Evolutionary conservation across 2,888 invertebrate genomes (phyloP), one percentile per base, ranked within the genome.

Genomic region (Teinopalpus imperialis): DNA sequence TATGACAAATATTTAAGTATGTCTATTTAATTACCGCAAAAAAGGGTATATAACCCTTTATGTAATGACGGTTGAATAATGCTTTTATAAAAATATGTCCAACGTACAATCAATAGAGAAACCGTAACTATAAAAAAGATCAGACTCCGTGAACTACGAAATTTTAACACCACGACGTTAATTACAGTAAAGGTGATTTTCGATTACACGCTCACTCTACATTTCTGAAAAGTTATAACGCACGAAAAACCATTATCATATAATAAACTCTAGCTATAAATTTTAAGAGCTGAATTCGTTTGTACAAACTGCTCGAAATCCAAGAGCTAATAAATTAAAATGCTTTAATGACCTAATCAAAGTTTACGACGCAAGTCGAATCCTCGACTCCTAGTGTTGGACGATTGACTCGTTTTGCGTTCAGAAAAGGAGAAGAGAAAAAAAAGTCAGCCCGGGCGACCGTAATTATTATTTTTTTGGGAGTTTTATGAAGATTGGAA

Each of bases 341-440:
- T 78, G 74, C 75, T 85, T 86, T 89, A 89, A 89, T 87, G 86
- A 85, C 75, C 82, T 87, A 88, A 89, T 89, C 88, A 87, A 87
- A 85, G 77, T 89, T 89, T 88, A 89, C 85, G 89, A 85, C 74
- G 81, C 87, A 82, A 72, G 74, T 73, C 89, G 86, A 89, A 88
- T 89, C 78, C 79, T 59, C 66, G 76, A 87, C 89, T 89, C 76
- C 88, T 88, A 86, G 89, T 88, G 85, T 89, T 88, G 75, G 63
- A 61, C 73, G 77, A 85, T 86, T 81, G 85, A 86, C 85, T 87
- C 86, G 83, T 85, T 83, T 82, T 77, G 70, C 64, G 68, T 66
- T 59, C 66, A 69, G 71, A 74, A 34, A 26, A 34, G 14, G 8
- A 37, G 18, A 32, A 30, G 13, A 31, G 9, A 30, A 30, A 37